A percentile compares a stretch with the other conserved stretches of the same genome.
Evolutionary conservation across 2,797 vertebrate species (phyloP).

Genomic region (Harpagifer antarcticus): DNA sequence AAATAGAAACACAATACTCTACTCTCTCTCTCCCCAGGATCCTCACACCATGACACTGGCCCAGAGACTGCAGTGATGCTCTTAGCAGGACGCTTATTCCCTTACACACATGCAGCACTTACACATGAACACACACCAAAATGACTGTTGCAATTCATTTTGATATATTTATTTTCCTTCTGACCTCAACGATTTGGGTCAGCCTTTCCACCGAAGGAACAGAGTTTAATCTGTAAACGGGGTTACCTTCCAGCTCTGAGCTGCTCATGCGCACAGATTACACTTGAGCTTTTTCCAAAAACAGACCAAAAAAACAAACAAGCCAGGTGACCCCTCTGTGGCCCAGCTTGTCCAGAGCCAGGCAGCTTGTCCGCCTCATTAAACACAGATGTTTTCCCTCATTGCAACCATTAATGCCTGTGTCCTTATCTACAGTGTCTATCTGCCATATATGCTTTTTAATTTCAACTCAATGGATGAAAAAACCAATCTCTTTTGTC

Average conservation of each 20-base stretch:
- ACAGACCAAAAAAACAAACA: slow-evolving; percentile 36
- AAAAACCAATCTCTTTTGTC: too few relatives aligned
- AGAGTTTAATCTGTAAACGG: slow-evolving; percentile 73
- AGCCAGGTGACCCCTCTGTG: slow-evolving; percentile 36
- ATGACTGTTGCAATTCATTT: slow-evolving; percentile 32
- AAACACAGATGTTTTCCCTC: slow-evolving; percentile 5
- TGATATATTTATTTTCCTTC: slow-evolving; percentile 31
- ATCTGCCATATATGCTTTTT: background rate
- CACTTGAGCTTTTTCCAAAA: slow-evolving; percentile 52
- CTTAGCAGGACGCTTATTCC: slow-evolving; percentile 55
- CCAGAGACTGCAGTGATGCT: slow-evolving; percentile 42
- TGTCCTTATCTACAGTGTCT: too few relatives aligned
- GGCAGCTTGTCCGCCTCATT: slow-evolving; percentile 4
- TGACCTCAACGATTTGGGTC: slow-evolving; percentile 74
- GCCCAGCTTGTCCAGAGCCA: slow-evolving; percentile 29
- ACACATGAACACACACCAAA: slow-evolving; percentile 18
- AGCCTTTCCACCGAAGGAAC: slow-evolving; percentile 62
- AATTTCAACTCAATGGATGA: too few relatives aligned
- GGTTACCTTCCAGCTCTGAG: slow-evolving; percentile 69
- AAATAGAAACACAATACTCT: slow-evolving; percentile 79
- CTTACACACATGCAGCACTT: slow-evolving; percentile 57
- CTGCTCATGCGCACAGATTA: slow-evolving; percentile 62
- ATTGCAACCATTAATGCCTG: background rate
- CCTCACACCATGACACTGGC: slow-evolving; percentile 65
- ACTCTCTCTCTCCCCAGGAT: slow-evolving; percentile 66